Conservation (phyloP, 2,888 invertebrate species). For the Stenichneumon culpator region DNA sequence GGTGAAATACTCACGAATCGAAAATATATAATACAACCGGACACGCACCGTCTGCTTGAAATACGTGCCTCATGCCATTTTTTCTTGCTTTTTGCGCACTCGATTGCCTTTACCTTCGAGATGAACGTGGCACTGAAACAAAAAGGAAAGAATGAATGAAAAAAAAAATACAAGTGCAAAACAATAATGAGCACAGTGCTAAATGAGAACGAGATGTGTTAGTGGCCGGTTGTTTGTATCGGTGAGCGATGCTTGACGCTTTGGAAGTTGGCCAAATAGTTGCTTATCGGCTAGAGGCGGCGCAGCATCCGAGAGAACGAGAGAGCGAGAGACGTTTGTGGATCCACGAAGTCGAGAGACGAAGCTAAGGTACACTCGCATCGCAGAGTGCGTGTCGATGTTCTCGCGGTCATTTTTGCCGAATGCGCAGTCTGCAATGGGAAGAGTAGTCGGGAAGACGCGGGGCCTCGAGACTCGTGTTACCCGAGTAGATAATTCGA, state of each 20-base stretch:
- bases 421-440: neutral
- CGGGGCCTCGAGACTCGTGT: slow-evolving; percentile 15
- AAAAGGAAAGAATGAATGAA: neutral
- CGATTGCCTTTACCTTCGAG: neutral
- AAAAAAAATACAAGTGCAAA: neutral
- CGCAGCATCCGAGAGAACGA: slow-evolving; percentile 15
- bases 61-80: neutral
- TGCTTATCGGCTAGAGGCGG: slow-evolving; percentile 58
- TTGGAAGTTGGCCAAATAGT: slow-evolving; percentile 64
- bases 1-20: neutral
- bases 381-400: neutral
- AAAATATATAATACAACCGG: neutral
- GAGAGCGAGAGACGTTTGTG: slow-evolving; percentile 12
- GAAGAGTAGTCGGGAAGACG: slow-evolving; percentile 10
- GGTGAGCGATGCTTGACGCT: slow-evolving; percentile 56
- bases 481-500: slow-evolving; percentile 18
- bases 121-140: neutral
- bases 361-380: neutral
- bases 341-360: slow-evolving; percentile 1
- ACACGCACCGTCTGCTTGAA: neutral
- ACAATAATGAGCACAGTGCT: slow-evolving; percentile 20
- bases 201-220: slow-evolving; percentile 31
- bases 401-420: slow-evolving; percentile 7
- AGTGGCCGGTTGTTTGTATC: slow-evolving; percentile 34
- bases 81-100: neutral